Evolutionary conservation across 2,113 vertebrate species (phyloP), one percentile per base, ranked within the genome.

Genomic region (Neopipo cinnamomea): DNA sequence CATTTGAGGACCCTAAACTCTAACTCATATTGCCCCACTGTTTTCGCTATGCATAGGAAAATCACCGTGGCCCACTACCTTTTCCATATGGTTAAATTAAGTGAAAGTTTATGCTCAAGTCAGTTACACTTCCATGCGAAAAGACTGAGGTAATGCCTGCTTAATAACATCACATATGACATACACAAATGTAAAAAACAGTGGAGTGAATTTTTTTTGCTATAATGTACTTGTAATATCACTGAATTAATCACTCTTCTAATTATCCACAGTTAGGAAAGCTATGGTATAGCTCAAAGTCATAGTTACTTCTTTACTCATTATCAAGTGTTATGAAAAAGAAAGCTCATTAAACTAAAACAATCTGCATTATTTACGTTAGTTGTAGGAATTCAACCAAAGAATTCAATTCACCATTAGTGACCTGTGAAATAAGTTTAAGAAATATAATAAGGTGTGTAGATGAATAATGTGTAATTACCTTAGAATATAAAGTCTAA

Each of bases 281-380:
- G 58, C n/a, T 62, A 7, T 46, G 15, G 12, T 62, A 68, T 46
- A 93, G 16, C 31, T 94, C 47, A 68, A 75, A 89, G 53, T 87
- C 70, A 81, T 46, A 76, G 35, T 31, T 88, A 52, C 49, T 71
- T 87, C 42, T 77, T 14, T 80, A 44, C 14, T 62, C 30, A 62
- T 89, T 93, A 82, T 76, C 66, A 63, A 62, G 37, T 53, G 42
- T 46, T 93, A 70, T 46, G 44, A 73, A 85, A 92, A 30, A 24
- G 28, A 83, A 94, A 92, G 4, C 15, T 91, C 58, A 85, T 91
- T 89, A 85, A 72, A 72, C 78, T 74, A 75, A 95, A 95, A 15
- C 31, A 85, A 65, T 75, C 52, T 85, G 9, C n/a, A 39, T 65
- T 91, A 68, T 91, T 53, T 81, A 73, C 41, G 39, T 82, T 65